Evolutionary conservation across 2,113 vertebrate genomes (phyloP).

Genomic region (Irena cyanogastra): DNA sequence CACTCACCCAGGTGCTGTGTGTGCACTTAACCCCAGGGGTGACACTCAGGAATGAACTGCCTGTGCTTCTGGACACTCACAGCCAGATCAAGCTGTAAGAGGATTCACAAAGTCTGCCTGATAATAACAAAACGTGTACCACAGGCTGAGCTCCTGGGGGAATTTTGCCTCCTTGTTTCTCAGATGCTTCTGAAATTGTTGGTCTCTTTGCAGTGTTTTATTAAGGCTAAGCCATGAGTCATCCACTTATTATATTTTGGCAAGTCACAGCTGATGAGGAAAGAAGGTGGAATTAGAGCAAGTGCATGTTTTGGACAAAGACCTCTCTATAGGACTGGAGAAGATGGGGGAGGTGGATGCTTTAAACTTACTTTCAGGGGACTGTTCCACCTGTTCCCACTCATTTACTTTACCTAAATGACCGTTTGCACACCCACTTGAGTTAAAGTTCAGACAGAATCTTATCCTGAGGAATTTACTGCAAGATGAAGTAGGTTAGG

Average conservation of each 20-base stretch:
- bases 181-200: neutral
- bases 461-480: neutral
- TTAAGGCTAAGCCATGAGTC: neutral
- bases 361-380: neutral
- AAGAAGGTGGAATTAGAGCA: neutral
- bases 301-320: neutral
- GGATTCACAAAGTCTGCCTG: neutral
- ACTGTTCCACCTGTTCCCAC: neutral
- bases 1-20: neutral
- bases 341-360: neutral
- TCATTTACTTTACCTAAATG: neutral
- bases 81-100: neutral
- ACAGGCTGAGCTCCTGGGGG: neutral
- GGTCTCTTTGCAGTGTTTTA: neutral
- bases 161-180: neutral
- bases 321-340: neutral
- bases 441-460: neutral
- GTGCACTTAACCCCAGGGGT: accelerated
- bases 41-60: neutral
- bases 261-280: neutral
- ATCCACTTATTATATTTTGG: neutral
- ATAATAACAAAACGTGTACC: neutral
- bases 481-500: neutral
- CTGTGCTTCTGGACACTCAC: neutral
- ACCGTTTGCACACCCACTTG: neutral